Evolutionary conservation across 2,888 invertebrate genomes (phyloP), one percentile per base, ranked within the genome.

Genomic region (Crepidodera aurea): DNA sequence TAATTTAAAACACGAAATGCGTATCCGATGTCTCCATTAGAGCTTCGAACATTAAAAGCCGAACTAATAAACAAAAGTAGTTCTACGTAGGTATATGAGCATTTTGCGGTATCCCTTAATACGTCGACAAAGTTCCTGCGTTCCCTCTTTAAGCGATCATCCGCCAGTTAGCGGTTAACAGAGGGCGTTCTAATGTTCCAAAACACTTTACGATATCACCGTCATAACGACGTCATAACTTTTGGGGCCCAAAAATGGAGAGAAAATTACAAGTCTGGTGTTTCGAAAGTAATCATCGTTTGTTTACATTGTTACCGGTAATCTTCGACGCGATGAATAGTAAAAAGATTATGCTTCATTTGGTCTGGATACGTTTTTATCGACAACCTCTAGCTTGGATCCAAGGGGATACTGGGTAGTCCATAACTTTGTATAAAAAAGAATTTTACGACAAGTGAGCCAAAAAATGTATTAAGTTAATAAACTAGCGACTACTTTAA

Each of bases 171-270:
- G 68, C 65, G 72, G 71, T 71, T 71, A 72, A 73, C 70, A 67
- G 65, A 69, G 72, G 72, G 70, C 67, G 66, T 67, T 67, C 68
- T 76, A 76, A 75, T 75, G 75, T 70, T 68, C 72, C 69, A 70
- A 75, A 75, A 75, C 76, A 76, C 75, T 76, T 76, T 75, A 76
- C 74, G 74, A 75, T 72, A 75, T 74, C 74, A 71, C 73, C 71
- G 68, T 65, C 51, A 66, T 76, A 75, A 76, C 73, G 75, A 75
- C 69, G 69, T 71, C 74, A 76, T 76, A 76, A 76, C 71, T 75
- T 74, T 70, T 53, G 62, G 66, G 58, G 44, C 59, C 65, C 60
- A 64, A 69, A 65, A 70, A 68, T 62, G 68, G 58, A 67, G 66
- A 59, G 69, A 68, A 69, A 69, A 70, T 69, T 69, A 66, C 60